Conservation (phyloP, 2,888 invertebrate genomes). For the Bursaphelenchus okinawaensis region DNA sequence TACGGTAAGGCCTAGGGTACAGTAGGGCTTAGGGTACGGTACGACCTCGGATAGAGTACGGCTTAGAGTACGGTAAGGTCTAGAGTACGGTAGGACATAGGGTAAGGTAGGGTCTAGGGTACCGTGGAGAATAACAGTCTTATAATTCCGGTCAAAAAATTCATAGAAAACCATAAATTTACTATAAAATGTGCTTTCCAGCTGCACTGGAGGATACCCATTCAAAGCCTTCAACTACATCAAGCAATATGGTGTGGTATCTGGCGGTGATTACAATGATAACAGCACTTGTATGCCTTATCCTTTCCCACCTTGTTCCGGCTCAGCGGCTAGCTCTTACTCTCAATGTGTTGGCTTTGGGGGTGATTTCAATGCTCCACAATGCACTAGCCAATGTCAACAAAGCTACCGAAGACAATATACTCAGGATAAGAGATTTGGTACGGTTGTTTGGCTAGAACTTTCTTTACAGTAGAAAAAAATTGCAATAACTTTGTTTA, state of each 20-base stretch:
- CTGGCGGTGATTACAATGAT: neutral
- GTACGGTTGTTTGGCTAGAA: neutral
- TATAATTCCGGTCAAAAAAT: no score
- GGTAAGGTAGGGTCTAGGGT: no score
- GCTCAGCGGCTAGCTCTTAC: neutral
- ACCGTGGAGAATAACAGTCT: no score
- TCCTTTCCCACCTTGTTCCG: neutral
- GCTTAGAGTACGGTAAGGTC: no score
- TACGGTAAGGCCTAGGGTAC: no score
- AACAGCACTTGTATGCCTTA: neutral
- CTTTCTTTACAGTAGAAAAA: neutral
- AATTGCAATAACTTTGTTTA: neutral
- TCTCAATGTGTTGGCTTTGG: neutral
- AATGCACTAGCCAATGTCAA: neutral
- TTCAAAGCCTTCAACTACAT: neutral
- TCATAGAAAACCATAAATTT: no score
- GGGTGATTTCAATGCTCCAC: neutral
- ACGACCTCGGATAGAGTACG: no score
- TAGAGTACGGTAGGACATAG: no score
- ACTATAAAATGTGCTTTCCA: no score
- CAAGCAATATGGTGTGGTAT: neutral
- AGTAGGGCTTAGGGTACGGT: no score
- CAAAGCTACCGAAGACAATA: neutral
- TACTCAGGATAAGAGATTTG: neutral
- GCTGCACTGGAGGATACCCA: neutral